Percentiles rank a stretch among this genome's conserved stretches.
Evolutionary conservation across 37 sponge, comb jelly and placozoan genomes (phyloP).

Genomic region (Eunapius fragilis): DNA sequence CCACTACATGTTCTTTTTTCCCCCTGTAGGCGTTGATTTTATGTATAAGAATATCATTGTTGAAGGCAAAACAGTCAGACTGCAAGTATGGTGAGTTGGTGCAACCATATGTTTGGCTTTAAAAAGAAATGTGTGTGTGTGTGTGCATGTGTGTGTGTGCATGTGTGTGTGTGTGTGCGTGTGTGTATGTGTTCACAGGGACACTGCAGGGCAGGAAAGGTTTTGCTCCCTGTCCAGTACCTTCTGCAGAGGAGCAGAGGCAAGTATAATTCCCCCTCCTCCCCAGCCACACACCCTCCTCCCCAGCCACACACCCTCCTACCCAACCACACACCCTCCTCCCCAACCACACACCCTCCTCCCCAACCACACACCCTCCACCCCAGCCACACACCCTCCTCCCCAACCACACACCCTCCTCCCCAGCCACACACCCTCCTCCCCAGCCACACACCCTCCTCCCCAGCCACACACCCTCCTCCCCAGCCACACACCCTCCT

Average conservation of each 20-base stretch:
- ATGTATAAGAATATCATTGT: neutral
- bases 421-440: too few species aligned
- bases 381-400: too few species aligned
- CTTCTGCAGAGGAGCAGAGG: neutral
- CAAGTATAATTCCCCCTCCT: neutral
- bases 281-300: neutral
- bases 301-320: neutral
- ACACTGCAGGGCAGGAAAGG: neutral
- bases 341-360: neutral
- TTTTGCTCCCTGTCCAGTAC: neutral
- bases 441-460: too few species aligned
- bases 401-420: too few species aligned
- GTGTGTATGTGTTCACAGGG: neutral
- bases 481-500: too few species aligned
- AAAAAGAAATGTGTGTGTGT: neutral
- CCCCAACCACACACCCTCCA: neutral
- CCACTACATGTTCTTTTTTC: neutral
- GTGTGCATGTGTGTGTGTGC: too few species aligned
- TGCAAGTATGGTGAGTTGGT: neutral
- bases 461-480: too few species aligned
- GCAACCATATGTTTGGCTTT: neutral
- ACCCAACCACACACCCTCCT: neutral
- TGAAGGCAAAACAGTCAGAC: neutral
- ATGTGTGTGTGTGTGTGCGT: neutral
- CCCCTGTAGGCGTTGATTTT: neutral